Evolutionary conservation across 1,140 invertebrate genomes (phyloP).

Genomic region (Sarcophaga peregrina): DNA sequence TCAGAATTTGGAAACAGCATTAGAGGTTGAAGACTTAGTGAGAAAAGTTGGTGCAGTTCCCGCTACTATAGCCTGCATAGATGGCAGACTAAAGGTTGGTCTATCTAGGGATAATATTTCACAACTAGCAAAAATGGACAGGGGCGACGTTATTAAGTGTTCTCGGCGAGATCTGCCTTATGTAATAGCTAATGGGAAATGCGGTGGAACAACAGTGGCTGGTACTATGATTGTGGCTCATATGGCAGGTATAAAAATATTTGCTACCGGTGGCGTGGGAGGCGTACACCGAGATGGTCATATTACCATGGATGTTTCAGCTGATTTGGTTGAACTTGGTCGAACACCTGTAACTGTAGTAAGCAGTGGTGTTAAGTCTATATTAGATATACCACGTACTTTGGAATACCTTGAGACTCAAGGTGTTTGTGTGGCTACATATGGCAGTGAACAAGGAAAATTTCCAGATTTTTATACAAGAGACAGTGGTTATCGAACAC

Average conservation of each 20-base stretch:
- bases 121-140: conserved; percentile 69
- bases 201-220: conserved; percentile 96
- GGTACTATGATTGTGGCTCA: conserved; percentile 90
- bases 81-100: conserved; percentile 88
- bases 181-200: conserved; percentile 75
- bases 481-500: conserved; percentile 76
- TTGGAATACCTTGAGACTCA: conserved; percentile 97
- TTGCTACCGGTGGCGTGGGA: conserved; percentile 92
- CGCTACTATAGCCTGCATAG: conserved; percentile 91
- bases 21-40: conserved; percentile 83
- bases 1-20: conserved; percentile 87
- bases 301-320: conserved; percentile 90
- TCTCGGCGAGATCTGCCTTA: conserved; percentile 89
- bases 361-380: conserved; percentile 96
- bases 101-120: conserved; percentile 74
- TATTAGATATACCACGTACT: conserved; percentile 93
- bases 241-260: conserved; percentile 85
- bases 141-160: conserved; percentile 73
- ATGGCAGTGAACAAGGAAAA: conserved; percentile 64
- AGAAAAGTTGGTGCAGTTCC: conserved; percentile 85
- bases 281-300: conserved; percentile 94
- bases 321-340: conserved; percentile 92
- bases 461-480: conserved; percentile 93
- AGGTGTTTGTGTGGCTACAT: conserved; percentile 89
- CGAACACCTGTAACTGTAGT: conserved; percentile 88